Conservation (phyloP, 2,113 vertebrate genomes). For the Nesospiza acunhae region DNA sequence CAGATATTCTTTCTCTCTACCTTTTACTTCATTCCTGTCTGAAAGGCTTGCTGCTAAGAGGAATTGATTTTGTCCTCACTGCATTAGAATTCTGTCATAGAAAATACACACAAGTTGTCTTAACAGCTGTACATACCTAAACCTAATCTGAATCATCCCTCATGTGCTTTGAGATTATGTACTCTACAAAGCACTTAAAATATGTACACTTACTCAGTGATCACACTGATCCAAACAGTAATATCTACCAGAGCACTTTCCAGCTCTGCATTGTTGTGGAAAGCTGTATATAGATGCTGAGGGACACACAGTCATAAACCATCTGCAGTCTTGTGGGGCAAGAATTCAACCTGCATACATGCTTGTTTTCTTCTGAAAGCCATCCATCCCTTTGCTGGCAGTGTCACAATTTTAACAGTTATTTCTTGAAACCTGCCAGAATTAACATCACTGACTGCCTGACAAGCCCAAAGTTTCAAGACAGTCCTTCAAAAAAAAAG, state of each 20-base stretch:
- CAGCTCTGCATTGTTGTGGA: background rate
- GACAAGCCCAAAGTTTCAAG: background rate
- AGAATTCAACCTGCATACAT: background rate
- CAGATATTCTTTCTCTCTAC: background rate
- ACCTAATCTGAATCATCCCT: background rate
- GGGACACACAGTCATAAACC: background rate
- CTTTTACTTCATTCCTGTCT: background rate
- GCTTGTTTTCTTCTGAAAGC: background rate
- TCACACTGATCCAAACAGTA: background rate
- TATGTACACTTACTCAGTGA: background rate
- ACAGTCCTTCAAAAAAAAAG: background rate
- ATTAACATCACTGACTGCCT: background rate
- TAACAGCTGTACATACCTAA: background rate
- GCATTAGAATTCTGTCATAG: background rate
- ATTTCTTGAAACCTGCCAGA: background rate
- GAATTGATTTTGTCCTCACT: background rate
- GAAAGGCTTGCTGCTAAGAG: background rate
- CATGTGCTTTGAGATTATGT: background rate
- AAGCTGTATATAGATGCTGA: background rate
- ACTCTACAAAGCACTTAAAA: background rate
- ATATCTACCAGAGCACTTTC: background rate
- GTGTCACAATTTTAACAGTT: background rate
- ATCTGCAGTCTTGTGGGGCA: background rate
- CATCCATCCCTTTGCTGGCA: background rate
- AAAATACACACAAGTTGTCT: background rate